Evolutionary conservation across 2,797 vertebrate genomes (phyloP).

Genomic region (Schizothorax lantsangensis): DNA sequence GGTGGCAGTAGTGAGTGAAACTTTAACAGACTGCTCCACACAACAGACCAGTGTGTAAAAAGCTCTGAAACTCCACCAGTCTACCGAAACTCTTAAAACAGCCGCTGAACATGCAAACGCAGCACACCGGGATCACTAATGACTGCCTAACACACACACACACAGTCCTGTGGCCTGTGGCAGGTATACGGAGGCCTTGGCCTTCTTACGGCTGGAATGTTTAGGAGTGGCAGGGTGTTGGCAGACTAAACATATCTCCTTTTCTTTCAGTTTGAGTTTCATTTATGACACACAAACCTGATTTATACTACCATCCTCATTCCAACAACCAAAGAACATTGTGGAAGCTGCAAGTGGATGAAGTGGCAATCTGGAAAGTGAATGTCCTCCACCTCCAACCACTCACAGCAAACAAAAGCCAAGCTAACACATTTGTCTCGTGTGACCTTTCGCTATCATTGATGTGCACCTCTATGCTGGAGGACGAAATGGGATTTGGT

Average conservation of each 20-base stretch:
- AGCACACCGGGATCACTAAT: slow-evolving; percentile 62
- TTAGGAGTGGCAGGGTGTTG: slow-evolving; percentile 46
- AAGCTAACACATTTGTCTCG: slow-evolving; percentile 58
- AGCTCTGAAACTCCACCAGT: slow-evolving; percentile 46
- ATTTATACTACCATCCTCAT: slow-evolving; percentile 12
- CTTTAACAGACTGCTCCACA: slow-evolving; percentile 9
- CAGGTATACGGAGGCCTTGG: slow-evolving; percentile 31
- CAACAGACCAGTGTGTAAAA: slow-evolving; percentile 61
- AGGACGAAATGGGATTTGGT: slow-evolving; percentile 54
- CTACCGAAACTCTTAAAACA: slow-evolving; percentile 31
- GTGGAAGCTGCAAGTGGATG: background rate
- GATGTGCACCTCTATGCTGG: slow-evolving; percentile 52
- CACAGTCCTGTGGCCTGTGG: slow-evolving; percentile 29
- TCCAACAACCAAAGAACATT: background rate
- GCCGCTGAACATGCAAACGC: slow-evolving; percentile 67
- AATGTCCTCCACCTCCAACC: slow-evolving; percentile 21
- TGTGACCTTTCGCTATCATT: slow-evolving; percentile 53
- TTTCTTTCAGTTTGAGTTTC: slow-evolving; percentile 9
- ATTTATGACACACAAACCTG: slow-evolving; percentile 14
- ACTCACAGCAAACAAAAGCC: slow-evolving; percentile 52
- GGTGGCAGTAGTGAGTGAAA: slow-evolving; percentile 73
- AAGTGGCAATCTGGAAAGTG: slow-evolving; percentile 46
- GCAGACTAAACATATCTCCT: slow-evolving; percentile 28
- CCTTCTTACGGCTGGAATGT: slow-evolving; percentile 56
- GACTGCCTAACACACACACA: slow-evolving; percentile 62